Evolutionary conservation across 2,888 invertebrate genomes (phyloP).

Genomic region (Patella ulyssiponensis): DNA sequence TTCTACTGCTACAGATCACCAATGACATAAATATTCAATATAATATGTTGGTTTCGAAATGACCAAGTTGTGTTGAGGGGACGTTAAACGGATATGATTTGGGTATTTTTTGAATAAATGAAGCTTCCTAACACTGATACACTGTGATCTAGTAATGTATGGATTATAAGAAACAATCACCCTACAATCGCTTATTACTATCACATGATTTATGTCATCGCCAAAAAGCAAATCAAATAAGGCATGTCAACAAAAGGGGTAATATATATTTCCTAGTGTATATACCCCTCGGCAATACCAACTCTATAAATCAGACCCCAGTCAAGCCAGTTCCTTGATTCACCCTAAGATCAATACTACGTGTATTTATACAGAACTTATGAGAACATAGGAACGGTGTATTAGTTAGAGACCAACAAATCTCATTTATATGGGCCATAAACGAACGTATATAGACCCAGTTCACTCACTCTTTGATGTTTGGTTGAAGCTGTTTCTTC

Average conservation of each 20-base stretch:
- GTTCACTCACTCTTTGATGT: slow-evolving; percentile 1
- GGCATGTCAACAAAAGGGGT: background rate
- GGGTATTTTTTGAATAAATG: too few species aligned
- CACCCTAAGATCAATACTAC: background rate
- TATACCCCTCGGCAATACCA: slow-evolving; percentile 2
- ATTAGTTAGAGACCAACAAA: slow-evolving; percentile 1
- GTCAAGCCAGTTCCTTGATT: background rate
- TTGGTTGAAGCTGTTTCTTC: background rate
- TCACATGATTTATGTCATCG: background rate
- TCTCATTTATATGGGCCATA: background rate
- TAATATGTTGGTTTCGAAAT: too few species aligned
- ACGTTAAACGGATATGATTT: too few species aligned
- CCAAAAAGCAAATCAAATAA: slow-evolving; percentile 1
- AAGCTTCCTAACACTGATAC: too few species aligned
- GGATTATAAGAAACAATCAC: background rate
- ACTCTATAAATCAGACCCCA: background rate
- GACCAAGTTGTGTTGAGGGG: too few species aligned
- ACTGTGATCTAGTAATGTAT: too few species aligned
- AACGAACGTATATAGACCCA: background rate
- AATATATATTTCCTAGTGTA: slow-evolving; percentile 1
- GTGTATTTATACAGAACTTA: slow-evolving; percentile 5
- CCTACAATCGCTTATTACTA: background rate
- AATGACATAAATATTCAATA: too few species aligned
- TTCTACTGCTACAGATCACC: too few species aligned
- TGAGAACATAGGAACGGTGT: background rate